Conservation (phyloP, 2,888 invertebrate species). For the Reticulitermes lucifugus region DNA sequence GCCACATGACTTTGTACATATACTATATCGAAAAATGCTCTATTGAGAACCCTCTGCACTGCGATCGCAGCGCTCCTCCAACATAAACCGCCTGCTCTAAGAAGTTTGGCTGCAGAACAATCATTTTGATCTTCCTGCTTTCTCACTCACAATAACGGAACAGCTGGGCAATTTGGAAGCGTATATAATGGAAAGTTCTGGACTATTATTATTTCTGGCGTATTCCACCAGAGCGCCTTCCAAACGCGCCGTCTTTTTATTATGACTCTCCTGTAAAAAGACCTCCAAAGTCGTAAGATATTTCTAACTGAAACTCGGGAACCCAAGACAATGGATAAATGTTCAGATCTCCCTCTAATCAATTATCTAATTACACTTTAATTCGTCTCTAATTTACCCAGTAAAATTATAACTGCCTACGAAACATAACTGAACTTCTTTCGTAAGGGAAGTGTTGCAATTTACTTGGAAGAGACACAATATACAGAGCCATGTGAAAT, state of each 20-base stretch:
- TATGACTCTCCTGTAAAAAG: neutral
- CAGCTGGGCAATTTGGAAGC: neutral
- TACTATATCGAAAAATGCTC: neutral
- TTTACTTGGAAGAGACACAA: neutral
- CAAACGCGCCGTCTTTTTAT: neutral
- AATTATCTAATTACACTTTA: neutral
- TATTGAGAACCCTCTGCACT: neutral
- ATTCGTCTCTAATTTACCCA: neutral
- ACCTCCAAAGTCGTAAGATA: neutral
- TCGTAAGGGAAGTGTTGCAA: neutral
- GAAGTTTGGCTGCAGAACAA: neutral
- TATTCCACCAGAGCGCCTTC: neutral
- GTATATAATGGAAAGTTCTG: neutral
- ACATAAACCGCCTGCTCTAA: neutral
- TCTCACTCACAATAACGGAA: neutral
- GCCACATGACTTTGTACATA: neutral
- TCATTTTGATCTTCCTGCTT: neutral
- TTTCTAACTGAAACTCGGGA: neutral
- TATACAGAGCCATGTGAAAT: no score
- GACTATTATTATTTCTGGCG: conserved; percentile 12
- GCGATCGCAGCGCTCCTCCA: neutral
- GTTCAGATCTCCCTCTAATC: neutral
- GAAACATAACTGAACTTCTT: neutral
- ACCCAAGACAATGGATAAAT: neutral
- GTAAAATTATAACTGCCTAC: neutral